Evolutionary conservation across 2,888 invertebrate genomes (phyloP).

Genomic region (Salticus scenicus): DNA sequence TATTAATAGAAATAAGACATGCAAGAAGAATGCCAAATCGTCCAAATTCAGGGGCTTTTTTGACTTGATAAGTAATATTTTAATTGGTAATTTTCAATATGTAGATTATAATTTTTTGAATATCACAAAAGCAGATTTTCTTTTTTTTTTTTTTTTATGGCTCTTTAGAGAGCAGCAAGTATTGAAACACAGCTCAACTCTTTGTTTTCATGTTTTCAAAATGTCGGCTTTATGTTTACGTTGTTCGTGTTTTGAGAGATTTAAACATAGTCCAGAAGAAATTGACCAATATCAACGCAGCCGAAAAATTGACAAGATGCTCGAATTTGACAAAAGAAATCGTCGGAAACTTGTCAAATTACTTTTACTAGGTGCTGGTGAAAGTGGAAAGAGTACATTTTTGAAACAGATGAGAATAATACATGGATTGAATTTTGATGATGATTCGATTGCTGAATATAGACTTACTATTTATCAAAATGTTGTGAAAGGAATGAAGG

Average conservation of each 20-base stretch:
- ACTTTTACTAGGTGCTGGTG: constrained; percentile 91
- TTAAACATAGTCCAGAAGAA: constrained; percentile 81
- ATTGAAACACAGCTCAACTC: neutral
- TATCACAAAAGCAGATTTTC: neutral
- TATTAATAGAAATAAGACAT: too few relatives aligned
- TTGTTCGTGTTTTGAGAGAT: constrained; percentile 67
- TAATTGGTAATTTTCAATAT: too few relatives aligned
- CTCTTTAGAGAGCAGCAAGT: too few relatives aligned
- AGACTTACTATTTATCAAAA: constrained; percentile 96
- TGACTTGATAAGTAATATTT: too few relatives aligned
- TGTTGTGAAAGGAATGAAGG: constrained; percentile 96
- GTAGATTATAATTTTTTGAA: neutral
- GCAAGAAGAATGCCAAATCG: too few relatives aligned
- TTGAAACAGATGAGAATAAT: constrained; percentile 98
- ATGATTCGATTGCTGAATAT: constrained; percentile 90
- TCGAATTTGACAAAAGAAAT: constrained; percentile 89
- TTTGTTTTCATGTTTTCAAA: constrained; percentile 7
- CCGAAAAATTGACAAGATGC: constrained; percentile 89
- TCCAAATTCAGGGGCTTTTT: too few relatives aligned
- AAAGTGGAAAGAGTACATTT: constrained; percentile 80
- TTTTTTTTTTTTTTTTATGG: too few relatives aligned
- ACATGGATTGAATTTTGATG: constrained; percentile 85
- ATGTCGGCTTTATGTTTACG: constrained; percentile 66
- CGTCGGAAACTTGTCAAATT: constrained; percentile 91
- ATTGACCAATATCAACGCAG: constrained; percentile 89